These are phyloP conservation scores for Andrena camellia DNA, from an alignment of 2,888 invertebrate genomes.

Conservation along the genomic window DNA sequence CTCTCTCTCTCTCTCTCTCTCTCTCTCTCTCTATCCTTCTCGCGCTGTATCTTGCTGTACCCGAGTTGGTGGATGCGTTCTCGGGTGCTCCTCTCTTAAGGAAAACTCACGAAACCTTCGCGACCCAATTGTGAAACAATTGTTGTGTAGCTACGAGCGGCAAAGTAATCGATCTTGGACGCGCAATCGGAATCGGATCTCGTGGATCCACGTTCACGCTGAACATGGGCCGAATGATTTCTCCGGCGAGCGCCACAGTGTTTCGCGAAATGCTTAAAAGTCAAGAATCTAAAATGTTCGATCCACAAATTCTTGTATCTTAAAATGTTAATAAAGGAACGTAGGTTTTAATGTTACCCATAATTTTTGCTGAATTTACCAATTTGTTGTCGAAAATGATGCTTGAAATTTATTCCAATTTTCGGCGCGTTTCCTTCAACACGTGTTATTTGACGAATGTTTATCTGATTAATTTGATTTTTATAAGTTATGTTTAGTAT, in stretches of 20 bases:
- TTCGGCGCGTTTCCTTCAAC: too few species aligned
- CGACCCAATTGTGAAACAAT: conserved; percentile 7
- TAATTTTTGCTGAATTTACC: too few species aligned
- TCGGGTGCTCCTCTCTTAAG: background rate
- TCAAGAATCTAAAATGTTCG: too few species aligned
- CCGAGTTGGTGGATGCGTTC: background rate
- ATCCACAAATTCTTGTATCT: too few species aligned
- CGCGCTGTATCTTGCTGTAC: conserved; percentile 6
- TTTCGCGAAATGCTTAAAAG: too few species aligned
- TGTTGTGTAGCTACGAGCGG: conserved; percentile 16
- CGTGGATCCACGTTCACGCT: conserved; percentile 49
- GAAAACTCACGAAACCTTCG: conserved; percentile 9
- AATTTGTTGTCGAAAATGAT: too few species aligned
- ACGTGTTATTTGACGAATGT: too few species aligned
- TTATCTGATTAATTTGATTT: too few species aligned
- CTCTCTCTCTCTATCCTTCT: conserved; percentile 8
- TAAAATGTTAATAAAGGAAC: too few species aligned
- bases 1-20: conserved; percentile 22
- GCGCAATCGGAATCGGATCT: conserved; percentile 52
- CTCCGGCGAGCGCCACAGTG: conserved; percentile 41
- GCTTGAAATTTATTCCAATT: too few species aligned
- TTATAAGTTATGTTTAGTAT: too few species aligned
- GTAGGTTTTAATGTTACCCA: too few species aligned
- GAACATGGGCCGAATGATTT: conserved; percentile 39
- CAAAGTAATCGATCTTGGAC: conserved; percentile 64